These are phyloP conservation scores for Forbesichthys agassizii DNA, from an alignment of 2,113 vertebrate species.

Conservation along the genomic window DNA sequence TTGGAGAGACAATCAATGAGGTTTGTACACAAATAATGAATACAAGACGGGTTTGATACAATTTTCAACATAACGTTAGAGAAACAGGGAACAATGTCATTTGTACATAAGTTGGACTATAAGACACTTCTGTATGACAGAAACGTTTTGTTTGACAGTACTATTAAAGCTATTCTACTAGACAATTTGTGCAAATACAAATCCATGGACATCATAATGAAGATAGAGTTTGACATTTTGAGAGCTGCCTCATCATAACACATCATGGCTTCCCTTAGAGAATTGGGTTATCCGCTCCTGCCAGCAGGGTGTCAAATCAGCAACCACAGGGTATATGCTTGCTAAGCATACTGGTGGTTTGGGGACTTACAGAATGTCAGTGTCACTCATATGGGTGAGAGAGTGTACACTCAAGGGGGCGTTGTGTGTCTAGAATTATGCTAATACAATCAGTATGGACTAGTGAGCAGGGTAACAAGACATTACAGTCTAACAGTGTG, in stretches of 20 bases:
- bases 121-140: background rate
- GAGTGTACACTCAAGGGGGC: background rate
- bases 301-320: conserved; percentile 11
- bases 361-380: conserved; percentile 5
- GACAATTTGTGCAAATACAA: background rate
- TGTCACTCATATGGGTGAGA: background rate
- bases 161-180: background rate
- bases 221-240: conserved; percentile 1
- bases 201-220: conserved; percentile 26
- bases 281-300: background rate
- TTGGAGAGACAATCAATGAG: conserved; percentile 15
- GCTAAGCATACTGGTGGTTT: background rate
- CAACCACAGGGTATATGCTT: conserved; percentile 4
- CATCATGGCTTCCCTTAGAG: conserved; percentile 7
- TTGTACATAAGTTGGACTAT: conserved; percentile 20
- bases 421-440: conserved; percentile 11
- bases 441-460: conserved; percentile 18
- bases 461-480: background rate
- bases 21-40: conserved; percentile 24
- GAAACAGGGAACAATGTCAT: conserved; percentile 16
- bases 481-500: conserved; percentile 36
- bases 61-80: conserved; percentile 28
- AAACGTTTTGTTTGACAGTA: background rate
- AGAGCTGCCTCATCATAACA: conserved; percentile 11
- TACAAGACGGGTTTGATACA: conserved; percentile 7